Conservation (phyloP, 2,113 vertebrate species). For the Eublepharis macularius region DNA sequence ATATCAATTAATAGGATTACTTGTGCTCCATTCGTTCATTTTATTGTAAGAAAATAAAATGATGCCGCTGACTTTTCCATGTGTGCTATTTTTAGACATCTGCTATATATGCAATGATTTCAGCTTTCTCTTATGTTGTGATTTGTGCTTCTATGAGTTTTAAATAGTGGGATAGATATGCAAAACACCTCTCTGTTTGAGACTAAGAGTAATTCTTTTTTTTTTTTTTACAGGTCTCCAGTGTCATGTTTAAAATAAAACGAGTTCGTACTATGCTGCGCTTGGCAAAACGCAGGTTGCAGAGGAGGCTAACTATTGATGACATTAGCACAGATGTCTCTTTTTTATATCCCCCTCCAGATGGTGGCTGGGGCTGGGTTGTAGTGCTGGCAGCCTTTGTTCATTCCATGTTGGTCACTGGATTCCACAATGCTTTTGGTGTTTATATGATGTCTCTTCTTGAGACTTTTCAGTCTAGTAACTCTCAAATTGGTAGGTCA, state of each 20-base stretch:
- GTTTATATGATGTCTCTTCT: conserved; percentile 12
- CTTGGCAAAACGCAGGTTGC: not conserved
- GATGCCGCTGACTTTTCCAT: no score
- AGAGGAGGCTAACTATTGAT: not conserved
- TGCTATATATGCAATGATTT: no score
- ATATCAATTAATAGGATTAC: no score
- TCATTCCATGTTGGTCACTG: conserved; percentile 1
- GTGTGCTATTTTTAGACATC: no score
- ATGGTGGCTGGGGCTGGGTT: conserved; percentile 1
- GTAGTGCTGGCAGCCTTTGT: conserved; percentile 9
- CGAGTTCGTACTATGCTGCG: not conserved
- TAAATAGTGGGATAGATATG: no score
- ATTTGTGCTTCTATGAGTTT: not conserved
- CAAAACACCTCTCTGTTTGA: not conserved
- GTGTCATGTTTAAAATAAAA: not conserved
- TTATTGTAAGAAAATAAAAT: no score
- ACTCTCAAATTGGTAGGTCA: conserved; percentile 21
- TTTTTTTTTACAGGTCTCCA: not conserved
- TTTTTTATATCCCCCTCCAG: conserved; percentile 10
- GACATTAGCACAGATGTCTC: not conserved
- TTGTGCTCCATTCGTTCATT: no score
- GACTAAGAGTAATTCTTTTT: not conserved
- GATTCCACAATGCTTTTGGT: conserved; percentile 43
- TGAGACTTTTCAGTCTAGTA: conserved; percentile 16
- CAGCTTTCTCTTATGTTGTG: not conserved